phyloP scores from a whole-genome alignment of 2,797 vertebrate species.

The Scolopax bukidnonensis region DNA sequence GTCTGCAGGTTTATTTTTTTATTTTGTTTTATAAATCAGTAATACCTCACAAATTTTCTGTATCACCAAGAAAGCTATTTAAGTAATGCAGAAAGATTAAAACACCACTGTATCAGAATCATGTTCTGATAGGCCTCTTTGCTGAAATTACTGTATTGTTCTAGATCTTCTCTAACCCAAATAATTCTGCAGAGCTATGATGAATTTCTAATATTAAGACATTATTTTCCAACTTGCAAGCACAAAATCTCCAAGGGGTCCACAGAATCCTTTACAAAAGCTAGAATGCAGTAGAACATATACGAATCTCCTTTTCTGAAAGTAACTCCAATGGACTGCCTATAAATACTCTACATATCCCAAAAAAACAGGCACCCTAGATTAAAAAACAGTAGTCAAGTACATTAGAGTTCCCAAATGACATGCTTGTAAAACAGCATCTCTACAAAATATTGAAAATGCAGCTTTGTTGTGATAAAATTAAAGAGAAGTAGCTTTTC shows the following conservation, averaged over 20 bases:
- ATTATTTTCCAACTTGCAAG: neutral
- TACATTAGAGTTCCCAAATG: neutral
- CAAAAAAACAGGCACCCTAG: neutral
- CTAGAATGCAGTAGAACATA: neutral
- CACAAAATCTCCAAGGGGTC: neutral
- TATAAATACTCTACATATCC: neutral
- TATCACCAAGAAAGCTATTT: neutral
- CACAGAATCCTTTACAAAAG: neutral
- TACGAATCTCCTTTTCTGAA: neutral
- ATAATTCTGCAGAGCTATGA: neutral
- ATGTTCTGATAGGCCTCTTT: neutral
- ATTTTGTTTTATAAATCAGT: neutral
- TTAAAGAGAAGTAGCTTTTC: neutral
- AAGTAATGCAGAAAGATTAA: neutral
- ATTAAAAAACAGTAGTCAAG: neutral
- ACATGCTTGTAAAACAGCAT: neutral
- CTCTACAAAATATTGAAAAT: neutral
- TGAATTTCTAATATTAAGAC: neutral
- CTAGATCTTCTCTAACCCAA: neutral
- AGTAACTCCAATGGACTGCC: neutral
- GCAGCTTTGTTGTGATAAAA: neutral
- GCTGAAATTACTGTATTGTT: neutral
- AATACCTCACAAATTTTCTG: neutral
- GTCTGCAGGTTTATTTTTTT: neutral
- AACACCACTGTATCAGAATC: neutral